These are phyloP conservation scores for Lasioglossum zephyrum DNA, from an alignment of 2,888 invertebrate species.

Conservation along the genomic window DNA sequence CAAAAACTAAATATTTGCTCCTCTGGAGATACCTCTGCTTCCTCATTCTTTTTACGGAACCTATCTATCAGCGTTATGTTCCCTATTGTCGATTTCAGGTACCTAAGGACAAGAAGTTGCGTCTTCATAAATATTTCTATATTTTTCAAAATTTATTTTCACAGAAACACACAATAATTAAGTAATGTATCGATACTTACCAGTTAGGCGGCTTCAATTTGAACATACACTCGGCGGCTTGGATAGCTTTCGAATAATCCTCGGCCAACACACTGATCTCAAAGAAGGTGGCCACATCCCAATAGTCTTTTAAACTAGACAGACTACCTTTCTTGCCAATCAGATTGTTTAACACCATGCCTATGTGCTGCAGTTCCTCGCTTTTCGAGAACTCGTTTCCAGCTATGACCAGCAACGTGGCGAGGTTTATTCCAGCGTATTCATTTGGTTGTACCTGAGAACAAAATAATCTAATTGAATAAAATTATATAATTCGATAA, in stretches of 20 bases:
- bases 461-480: neutral
- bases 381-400: constrained; percentile 98
- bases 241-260: constrained; percentile 98
- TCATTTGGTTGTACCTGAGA: constrained; percentile 96
- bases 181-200: constrained; percentile 79
- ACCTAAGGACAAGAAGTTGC: constrained; percentile 85
- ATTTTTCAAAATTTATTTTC: neutral
- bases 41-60: constrained; percentile 93
- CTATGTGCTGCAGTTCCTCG: constrained; percentile 95
- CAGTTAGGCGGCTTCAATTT: constrained; percentile 95
- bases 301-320: constrained; percentile 96
- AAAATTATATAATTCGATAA: neutral
- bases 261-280: constrained; percentile 99
- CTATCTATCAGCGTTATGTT: constrained; percentile 97
- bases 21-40: constrained; percentile 89
- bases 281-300: constrained; percentile 99
- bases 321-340: constrained; percentile 99
- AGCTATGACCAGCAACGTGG: constrained; percentile 97
- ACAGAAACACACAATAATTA: neutral
- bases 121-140: neutral
- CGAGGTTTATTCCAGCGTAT: constrained; percentile 99
- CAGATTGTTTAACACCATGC: constrained; percentile 97
- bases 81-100: constrained; percentile 98
- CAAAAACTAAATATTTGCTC: constrained; percentile 97
- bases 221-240: constrained; percentile 98